Percentiles rank a stretch among this genome's conserved stretches.
Conservation (phyloP, 2,888 invertebrate species). For the Patella ulyssiponensis region DNA sequence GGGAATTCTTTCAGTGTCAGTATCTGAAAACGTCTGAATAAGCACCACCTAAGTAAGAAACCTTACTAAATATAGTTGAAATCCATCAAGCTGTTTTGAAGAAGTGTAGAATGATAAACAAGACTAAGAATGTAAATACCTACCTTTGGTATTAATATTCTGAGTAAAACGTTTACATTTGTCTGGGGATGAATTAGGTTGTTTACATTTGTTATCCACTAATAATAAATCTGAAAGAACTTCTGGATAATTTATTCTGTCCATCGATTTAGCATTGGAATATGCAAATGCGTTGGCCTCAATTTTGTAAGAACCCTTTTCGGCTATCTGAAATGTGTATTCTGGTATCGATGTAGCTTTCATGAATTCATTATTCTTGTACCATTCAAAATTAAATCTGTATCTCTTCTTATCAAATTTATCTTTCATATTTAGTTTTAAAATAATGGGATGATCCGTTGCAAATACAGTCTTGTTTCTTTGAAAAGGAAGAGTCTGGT, state of each 20-base stretch:
- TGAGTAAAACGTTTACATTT: conserved; percentile 27
- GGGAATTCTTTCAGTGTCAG: too few species aligned
- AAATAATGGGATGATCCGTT: conserved; percentile 30
- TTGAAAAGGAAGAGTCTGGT: conserved; percentile 35
- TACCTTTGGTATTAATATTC: conserved; percentile 29
- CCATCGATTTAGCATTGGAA: background rate
- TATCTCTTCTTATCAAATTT: conserved; percentile 27
- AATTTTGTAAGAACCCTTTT: conserved; percentile 11
- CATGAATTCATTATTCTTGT: conserved; percentile 18
- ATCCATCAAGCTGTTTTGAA: too few species aligned
- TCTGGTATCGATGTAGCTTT: background rate
- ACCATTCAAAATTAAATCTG: conserved; percentile 29
- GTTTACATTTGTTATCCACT: background rate
- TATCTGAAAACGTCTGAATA: too few species aligned
- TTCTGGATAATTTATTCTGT: too few species aligned
- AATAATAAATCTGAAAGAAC: too few species aligned
- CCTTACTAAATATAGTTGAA: too few species aligned
- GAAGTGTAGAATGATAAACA: too few species aligned
- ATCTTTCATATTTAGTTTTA: conserved; percentile 41
- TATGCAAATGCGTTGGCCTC: background rate
- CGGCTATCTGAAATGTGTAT: background rate
- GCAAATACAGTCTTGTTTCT: conserved; percentile 34
- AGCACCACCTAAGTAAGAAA: too few species aligned
- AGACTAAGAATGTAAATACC: background rate
- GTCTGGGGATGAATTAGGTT: background rate